Percentiles rank a stretch among this genome's conserved stretches.
Evolutionary conservation across 2,888 invertebrate genomes (phyloP).

Genomic region (Melitaea athalia): DNA sequence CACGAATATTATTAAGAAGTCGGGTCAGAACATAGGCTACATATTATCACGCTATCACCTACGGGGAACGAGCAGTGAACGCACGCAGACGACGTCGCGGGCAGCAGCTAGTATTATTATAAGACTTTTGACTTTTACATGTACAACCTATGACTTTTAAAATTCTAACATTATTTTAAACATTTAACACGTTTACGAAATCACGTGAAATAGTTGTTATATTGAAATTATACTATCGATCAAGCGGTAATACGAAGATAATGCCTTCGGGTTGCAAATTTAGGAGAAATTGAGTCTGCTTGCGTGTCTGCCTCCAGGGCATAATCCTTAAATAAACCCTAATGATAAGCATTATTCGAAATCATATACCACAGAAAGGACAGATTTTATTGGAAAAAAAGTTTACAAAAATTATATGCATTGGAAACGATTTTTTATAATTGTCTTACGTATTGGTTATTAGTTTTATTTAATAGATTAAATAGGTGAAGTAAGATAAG

Average conservation of each 20-base stretch:
- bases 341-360: slow-evolving; percentile 64
- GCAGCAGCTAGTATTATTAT: too few species aligned
- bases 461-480: too few species aligned
- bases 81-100: too few species aligned
- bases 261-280: slow-evolving; percentile 73
- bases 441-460: not conserved
- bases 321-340: slow-evolving; percentile 63
- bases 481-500: too few species aligned
- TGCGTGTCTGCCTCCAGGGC: slow-evolving; percentile 69
- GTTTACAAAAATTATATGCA: slow-evolving; percentile 31
- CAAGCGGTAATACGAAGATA: slow-evolving; percentile 71
- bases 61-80: too few species aligned
- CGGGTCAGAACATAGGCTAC: too few species aligned
- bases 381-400: slow-evolving; percentile 39
- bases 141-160: not conserved
- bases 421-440: slow-evolving; percentile 21
- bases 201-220: slow-evolving; percentile 61
- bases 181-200: slow-evolving; percentile 42
- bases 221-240: slow-evolving; percentile 78
- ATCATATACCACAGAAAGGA: slow-evolving; percentile 69
- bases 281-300: slow-evolving; percentile 75
- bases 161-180: not conserved
- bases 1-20: too few species aligned
- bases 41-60: too few species aligned
- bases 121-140: not conserved